Evolutionary conservation across 2,113 vertebrate genomes (phyloP).

Genomic region (Alaudala cheleensis): DNA sequence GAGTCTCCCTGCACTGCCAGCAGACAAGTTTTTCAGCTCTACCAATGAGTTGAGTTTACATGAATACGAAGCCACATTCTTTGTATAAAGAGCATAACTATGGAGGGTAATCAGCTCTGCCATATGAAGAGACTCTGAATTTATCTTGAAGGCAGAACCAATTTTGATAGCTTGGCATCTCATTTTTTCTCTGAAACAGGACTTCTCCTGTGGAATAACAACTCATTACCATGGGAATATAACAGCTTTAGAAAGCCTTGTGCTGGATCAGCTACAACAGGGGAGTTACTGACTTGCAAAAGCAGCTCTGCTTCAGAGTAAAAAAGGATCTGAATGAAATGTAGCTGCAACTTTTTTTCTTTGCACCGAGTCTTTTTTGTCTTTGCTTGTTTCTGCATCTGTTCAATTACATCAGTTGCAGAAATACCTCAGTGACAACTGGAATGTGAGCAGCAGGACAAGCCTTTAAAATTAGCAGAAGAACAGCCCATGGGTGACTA

Average conservation of each 20-base stretch:
- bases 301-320: not conserved
- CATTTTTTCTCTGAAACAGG: not conserved
- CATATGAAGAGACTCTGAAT: not conserved
- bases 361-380: not conserved
- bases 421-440: slow-evolving; percentile 40
- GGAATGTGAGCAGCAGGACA: slow-evolving; percentile 68
- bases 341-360: not conserved
- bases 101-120: not conserved
- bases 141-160: not conserved
- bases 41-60: not conserved
- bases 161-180: not conserved
- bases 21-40: not conserved
- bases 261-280: not conserved
- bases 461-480: slow-evolving; percentile 78
- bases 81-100: not conserved
- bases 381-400: not conserved
- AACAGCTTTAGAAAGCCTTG: not conserved
- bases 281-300: not conserved
- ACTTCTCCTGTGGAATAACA: not conserved
- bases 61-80: not conserved
- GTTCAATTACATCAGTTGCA: not conserved
- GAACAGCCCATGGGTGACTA: slow-evolving; percentile 52
- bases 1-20: not conserved
- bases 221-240: not conserved
- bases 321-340: not conserved